Conservation (phyloP, 2,113 vertebrate genomes). For the Grantiella picta region DNA sequence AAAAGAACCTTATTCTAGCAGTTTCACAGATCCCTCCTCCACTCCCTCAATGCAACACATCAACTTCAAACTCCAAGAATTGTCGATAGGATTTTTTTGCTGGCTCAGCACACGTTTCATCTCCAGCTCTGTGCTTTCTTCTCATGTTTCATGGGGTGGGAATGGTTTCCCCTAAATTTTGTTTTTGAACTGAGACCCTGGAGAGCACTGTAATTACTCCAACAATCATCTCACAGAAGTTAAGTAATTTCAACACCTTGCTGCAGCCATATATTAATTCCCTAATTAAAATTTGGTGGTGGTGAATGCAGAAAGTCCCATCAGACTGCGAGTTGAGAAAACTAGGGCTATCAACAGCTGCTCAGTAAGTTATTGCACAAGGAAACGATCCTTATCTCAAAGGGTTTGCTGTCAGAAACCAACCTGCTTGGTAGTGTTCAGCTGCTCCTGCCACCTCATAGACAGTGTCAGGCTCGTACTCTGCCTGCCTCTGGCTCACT, state of each 20-base stretch:
- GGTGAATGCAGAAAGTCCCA: not conserved
- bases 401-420: not conserved
- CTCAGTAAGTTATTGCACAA: not conserved
- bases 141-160: not conserved
- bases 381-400: not conserved
- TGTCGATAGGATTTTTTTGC: not conserved
- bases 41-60: not conserved
- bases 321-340: not conserved
- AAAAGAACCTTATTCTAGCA: not conserved
- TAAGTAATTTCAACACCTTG: not conserved
- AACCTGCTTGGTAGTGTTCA: slow-evolving; percentile 72
- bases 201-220: not conserved
- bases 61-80: not conserved
- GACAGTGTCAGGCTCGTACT: slow-evolving; percentile 68
- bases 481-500: slow-evolving; percentile 24
- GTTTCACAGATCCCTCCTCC: not conserved
- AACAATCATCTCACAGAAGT: not conserved
- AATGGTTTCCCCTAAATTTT: not conserved
- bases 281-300: not conserved
- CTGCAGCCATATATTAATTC: not conserved
- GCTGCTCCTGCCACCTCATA: slow-evolving; percentile 76
- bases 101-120: not conserved
- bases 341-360: not conserved
- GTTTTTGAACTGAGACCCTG: not conserved
- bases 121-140: not conserved